These are phyloP conservation scores for Heteractis magnifica DNA, from an alignment of 92 coral and sea anemone genomes.

Conservation along the genomic window DNA sequence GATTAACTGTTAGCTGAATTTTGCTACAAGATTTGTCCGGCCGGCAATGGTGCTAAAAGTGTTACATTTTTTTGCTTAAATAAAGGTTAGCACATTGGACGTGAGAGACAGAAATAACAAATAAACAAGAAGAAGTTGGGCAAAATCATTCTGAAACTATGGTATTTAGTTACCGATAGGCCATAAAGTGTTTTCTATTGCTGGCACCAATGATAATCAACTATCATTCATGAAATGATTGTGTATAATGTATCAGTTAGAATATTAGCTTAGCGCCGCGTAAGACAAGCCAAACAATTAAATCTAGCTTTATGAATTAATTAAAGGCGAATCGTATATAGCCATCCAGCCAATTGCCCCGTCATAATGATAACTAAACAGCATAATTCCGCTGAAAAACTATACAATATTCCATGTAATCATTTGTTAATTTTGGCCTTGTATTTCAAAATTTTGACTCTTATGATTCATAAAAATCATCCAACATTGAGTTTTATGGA, in stretches of 20 bases:
- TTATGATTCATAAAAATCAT: no score
- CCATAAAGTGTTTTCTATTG: neutral
- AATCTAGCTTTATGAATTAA: neutral
- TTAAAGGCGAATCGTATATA: neutral
- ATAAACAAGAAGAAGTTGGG: neutral
- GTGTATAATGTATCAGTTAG: neutral
- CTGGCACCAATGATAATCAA: neutral
- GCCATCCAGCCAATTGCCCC: neutral
- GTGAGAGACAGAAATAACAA: neutral
- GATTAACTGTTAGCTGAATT: constrained; percentile 55
- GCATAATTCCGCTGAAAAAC: no score
- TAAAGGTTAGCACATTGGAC: neutral
- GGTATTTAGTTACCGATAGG: neutral
- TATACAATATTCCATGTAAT: no score
- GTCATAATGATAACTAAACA: no score
- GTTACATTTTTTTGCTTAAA: no score
- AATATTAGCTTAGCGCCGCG: neutral
- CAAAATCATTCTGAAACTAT: neutral
- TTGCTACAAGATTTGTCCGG: constrained; percentile 14
- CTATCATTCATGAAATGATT: neutral
- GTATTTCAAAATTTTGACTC: no score
- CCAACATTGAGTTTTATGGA: no score
- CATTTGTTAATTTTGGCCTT: no score
- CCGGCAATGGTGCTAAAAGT: neutral
- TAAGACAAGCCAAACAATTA: constrained; percentile 4